Evolutionary conservation across 2,888 invertebrate genomes (phyloP), one percentile per base, ranked within the genome.

Genomic region (Scaptomyza flava): DNA sequence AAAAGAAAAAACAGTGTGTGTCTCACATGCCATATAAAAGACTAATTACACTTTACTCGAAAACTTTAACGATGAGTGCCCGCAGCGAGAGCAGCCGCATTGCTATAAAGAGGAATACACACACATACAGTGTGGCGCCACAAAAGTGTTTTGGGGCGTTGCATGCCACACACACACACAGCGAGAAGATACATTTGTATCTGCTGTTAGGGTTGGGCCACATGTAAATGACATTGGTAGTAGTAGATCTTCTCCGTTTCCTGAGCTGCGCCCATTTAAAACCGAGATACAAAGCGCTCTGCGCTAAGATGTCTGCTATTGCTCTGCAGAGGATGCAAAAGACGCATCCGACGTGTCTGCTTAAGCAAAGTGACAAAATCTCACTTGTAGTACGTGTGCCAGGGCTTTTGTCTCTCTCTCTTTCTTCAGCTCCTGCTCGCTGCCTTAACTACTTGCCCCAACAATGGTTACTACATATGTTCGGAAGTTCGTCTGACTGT

Each of bases 341-440:
- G 50, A 23, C 70, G 81, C 70, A 71, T 78, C 63, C 77, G 87
- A 81, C 67, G 87, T 87, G 74, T 81, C 69, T 74, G 79, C 73
- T 69, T 73, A 71, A 78, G 14, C 38, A 62, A 65, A 79, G 86
- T 81, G 85, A 83, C 83, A 82, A 87, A 86, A 89, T 81, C 76
- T 73, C 73, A 72, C 58, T 70, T 52, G 68, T 60, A 63, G 68
- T 67, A 63, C 68, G 68, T 72, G 72, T 54, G 50, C 52, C 50
- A 17, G 1, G 47, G 46, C 61, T 66, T 62, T 50, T 56, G 54
- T 57, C 62, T 51, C 17, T 17, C 17, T 17, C 17, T 51, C 17
- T 17, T 1, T 17, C 17, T 17, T 17, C 17, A 17, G 17, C 17
- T 17, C 17, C 17, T 17, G 17, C 61, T 38, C 38, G 3, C 38